Evolutionary conservation across 1,140 invertebrate species (phyloP), one percentile per base, ranked within the genome.

Genomic region (Zaprionus inermis): DNA sequence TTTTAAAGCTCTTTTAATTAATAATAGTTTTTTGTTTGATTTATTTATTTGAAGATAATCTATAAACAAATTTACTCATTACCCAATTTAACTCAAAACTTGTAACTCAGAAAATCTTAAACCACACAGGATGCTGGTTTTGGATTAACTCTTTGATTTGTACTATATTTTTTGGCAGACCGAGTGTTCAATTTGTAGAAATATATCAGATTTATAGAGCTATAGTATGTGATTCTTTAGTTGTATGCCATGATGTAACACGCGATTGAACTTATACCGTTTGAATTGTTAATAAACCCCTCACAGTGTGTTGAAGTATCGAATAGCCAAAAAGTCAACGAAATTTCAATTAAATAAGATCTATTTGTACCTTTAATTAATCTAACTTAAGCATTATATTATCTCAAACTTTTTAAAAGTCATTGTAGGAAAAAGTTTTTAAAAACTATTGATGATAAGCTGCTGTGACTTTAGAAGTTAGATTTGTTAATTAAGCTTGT

Each of bases 241-340:
- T 20, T 41, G 38, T 44, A 67, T 22, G 28, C 55, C 46, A 59
- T 44, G 0, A 44, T 16, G 16, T 41, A n/a, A n/a, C 14, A 41
- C 38, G 2, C n/a, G 7, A 14, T 52, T 7, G 12, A 67, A 38
- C 52, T 30, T 32, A 59, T 16, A 46, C 38, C 38, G 38, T 16
- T 9, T 18, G 38, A 44, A 60, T 59, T 67, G 55, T 49, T 49
- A 44, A 44, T 49, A 49, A 49, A 49, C 44, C 44, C 44, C 44
- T 10, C 44, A 49, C 44, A 49, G 18, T 49, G 44, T 44, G 38
- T 44, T 44, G 38, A 16, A 44, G 38, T 44, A 44, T 44, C 38
- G 38, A 44, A 44, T 44, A 44, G 38, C n/a, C 38, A 44, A 44
- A n/a, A 44, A 44, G 6, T 4, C n/a, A 6, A 41, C n/a, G n/a